These are phyloP conservation scores for Dicrurus megarhynchus DNA, from an alignment of 2,113 vertebrate genomes.

Conservation along the genomic window DNA sequence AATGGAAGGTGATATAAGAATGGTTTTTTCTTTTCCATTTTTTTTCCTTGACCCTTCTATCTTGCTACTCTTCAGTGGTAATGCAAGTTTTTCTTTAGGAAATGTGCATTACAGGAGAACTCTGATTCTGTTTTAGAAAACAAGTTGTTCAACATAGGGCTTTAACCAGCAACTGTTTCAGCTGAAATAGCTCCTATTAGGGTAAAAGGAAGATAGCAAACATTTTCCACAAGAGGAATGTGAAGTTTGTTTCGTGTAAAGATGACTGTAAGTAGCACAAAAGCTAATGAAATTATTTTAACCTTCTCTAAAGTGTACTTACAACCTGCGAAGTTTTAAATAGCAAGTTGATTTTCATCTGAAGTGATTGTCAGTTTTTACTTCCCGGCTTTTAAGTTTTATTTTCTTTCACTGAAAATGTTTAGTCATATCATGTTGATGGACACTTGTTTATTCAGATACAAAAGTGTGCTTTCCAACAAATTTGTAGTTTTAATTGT, in stretches of 20 bases:
- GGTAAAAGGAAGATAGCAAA: not conserved
- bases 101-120: not conserved
- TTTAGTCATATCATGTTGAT: not conserved
- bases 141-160: not conserved
- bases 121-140: not conserved
- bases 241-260: not conserved
- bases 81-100: not conserved
- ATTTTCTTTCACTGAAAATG: not conserved
- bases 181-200: not conserved
- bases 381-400: not conserved
- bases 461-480: not conserved
- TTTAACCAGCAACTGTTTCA: not conserved
- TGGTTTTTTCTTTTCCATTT: accelerated
- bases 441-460: not conserved
- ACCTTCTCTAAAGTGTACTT: not conserved
- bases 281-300: not conserved
- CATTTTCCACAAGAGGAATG: not conserved
- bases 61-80: not conserved
- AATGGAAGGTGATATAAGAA: not conserved
- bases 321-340: not conserved
- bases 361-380: not conserved
- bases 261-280: not conserved
- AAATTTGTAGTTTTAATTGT: not conserved
- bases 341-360: not conserved
- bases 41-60: not conserved